Evolutionary conservation across 2,113 vertebrate genomes (phyloP).

Genomic region (Fulica atra): DNA sequence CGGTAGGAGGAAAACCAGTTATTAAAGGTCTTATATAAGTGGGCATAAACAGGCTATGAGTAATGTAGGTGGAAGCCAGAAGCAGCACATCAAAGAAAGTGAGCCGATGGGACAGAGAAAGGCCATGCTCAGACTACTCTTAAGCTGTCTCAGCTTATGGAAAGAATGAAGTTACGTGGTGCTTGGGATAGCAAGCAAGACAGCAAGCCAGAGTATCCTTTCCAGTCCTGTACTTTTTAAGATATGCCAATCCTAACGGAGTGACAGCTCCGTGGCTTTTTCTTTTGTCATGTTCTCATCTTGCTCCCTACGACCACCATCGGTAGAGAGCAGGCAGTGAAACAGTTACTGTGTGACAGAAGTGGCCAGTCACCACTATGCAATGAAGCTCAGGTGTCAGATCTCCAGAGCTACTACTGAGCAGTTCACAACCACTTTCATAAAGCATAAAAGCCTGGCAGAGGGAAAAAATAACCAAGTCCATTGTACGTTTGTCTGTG

Average conservation of each 20-base stretch:
- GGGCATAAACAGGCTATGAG: background rate
- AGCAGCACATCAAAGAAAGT: background rate
- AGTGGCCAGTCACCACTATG: background rate
- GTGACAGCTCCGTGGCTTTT: background rate
- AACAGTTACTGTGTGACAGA: background rate
- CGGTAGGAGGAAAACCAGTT: conserved; percentile 6
- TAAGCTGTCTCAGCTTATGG: background rate
- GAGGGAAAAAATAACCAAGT: background rate
- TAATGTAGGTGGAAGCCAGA: background rate
- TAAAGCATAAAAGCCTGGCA: background rate
- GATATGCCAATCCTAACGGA: background rate
- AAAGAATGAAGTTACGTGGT: background rate
- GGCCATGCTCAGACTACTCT: background rate
- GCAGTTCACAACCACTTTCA: background rate
- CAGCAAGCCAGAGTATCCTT: fast-evolving
- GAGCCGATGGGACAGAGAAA: background rate
- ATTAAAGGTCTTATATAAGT: background rate
- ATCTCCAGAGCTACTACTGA: background rate
- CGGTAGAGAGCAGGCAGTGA: background rate
- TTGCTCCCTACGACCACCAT: background rate
- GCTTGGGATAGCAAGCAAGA: background rate
- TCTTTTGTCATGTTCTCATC: background rate
- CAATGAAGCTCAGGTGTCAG: background rate
- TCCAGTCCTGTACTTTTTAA: background rate
- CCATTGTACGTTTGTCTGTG: background rate